phyloP scores from a whole-genome alignment of 2,797 vertebrate species.

The Squalus acanthias region DNA sequence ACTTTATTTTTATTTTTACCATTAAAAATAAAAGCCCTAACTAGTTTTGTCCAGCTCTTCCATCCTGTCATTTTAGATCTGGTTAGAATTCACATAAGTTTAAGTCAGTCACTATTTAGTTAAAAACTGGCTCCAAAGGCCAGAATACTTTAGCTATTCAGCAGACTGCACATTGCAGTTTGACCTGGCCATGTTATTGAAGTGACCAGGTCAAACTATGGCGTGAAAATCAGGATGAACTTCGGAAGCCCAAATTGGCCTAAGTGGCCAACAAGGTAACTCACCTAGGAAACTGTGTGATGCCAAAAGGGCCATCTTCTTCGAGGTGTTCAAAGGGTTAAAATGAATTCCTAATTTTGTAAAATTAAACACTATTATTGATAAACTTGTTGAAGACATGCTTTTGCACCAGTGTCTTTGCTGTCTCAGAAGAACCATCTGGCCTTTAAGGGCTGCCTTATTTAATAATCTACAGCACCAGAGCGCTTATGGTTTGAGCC shows the following conservation, averaged over 20 bases:
- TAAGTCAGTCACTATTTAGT: background rate
- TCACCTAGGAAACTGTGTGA: background rate
- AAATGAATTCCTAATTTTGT: background rate
- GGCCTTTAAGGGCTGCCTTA: background rate
- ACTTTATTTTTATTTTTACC: too few species aligned
- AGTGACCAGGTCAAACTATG: background rate
- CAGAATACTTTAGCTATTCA: background rate
- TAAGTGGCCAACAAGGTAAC: background rate
- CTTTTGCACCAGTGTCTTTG: background rate
- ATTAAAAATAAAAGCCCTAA: background rate
- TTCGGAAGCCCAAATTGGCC: background rate
- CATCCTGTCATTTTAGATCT: background rate
- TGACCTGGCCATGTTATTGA: background rate
- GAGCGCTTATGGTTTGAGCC: background rate
- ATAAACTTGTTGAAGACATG: background rate
- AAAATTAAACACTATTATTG: background rate
- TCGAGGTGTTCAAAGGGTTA: background rate
- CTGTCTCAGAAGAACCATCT: background rate
- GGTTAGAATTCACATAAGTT: background rate
- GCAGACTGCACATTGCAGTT: background rate
- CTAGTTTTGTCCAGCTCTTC: background rate
- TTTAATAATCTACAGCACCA: background rate
- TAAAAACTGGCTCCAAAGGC: background rate
- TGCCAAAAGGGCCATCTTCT: background rate
- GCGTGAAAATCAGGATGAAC: background rate